These are phyloP conservation scores for Hassar affinis DNA, from an alignment of 2,113 vertebrate species.

Conservation along the genomic window DNA sequence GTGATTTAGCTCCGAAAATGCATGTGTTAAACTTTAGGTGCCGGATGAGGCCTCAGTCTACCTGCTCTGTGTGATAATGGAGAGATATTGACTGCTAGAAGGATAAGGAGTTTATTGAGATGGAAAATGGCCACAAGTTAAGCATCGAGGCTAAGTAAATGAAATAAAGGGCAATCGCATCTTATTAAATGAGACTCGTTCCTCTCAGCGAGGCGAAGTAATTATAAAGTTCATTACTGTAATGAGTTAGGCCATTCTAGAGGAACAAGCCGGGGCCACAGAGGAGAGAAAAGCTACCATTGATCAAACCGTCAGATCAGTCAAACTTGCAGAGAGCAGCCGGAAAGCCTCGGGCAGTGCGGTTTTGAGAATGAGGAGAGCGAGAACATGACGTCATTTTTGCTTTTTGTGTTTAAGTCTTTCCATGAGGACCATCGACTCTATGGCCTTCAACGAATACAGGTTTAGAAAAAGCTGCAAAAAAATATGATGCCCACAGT, in stretches of 20 bases:
- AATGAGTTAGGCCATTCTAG: constrained; percentile 75
- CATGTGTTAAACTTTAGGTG: constrained; percentile 23
- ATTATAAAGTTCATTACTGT: constrained; percentile 82
- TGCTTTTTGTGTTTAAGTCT: constrained; percentile 22
- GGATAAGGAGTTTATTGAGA: constrained; percentile 75
- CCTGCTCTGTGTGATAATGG: constrained; percentile 52
- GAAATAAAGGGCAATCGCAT: constrained; percentile 77
- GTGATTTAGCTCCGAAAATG: constrained; percentile 16
- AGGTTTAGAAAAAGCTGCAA: not conserved
- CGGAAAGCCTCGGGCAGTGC: constrained; percentile 33
- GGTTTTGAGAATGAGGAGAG: constrained; percentile 26
- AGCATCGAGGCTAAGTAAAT: constrained; percentile 75
- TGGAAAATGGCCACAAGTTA: constrained; percentile 76
- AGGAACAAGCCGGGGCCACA: constrained; percentile 66
- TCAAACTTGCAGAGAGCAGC: constrained; percentile 28
- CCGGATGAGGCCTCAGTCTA: constrained; percentile 42
- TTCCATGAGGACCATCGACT: not conserved
- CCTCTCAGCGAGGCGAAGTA: constrained; percentile 75
- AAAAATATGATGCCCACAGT: not conserved
- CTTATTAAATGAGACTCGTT: constrained; percentile 75
- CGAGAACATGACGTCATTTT: constrained; percentile 33
- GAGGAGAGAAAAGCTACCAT: constrained; percentile 63
- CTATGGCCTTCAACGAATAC: not conserved
- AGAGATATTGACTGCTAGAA: constrained; percentile 65
- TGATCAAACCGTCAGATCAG: constrained; percentile 68